These are phyloP conservation scores for Neopelma chrysocephalum DNA, from an alignment of 2,797 vertebrate genomes.

Conservation along the genomic window DNA sequence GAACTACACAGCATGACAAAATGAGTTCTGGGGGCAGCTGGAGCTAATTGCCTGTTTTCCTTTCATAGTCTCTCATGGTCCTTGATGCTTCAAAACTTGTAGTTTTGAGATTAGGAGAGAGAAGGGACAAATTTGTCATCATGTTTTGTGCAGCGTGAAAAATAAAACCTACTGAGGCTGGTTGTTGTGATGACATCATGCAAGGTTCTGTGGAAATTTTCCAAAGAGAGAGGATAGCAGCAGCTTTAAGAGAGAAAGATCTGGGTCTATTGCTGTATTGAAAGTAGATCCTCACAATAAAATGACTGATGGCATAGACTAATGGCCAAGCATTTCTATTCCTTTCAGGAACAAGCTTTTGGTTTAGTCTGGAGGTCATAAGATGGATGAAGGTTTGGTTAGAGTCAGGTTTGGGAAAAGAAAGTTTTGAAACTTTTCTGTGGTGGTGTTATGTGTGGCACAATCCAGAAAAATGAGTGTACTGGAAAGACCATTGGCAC, in stretches of 20 bases:
- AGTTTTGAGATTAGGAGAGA: neutral
- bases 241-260: neutral
- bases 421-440: neutral
- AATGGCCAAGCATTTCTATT: neutral
- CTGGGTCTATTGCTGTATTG: neutral
- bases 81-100: neutral
- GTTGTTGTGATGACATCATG: neutral
- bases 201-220: neutral
- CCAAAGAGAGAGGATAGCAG: neutral
- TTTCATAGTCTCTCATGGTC: neutral
- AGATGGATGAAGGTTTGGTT: neutral
- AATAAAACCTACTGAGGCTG: neutral
- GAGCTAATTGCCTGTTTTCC: neutral
- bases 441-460: neutral
- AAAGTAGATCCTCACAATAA: neutral
- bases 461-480: neutral
- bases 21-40: neutral
- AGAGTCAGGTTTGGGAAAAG: neutral
- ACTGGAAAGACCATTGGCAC: neutral
- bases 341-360: neutral
- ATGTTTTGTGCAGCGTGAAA: neutral
- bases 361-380: neutral
- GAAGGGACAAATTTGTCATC: neutral
- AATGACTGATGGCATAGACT: neutral
- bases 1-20: neutral